A percentile compares a stretch with the other conserved stretches of the same genome.
These are phyloP conservation scores for Anastrepha ludens DNA, from an alignment of 1,140 invertebrate species.

Conservation along the genomic window DNA sequence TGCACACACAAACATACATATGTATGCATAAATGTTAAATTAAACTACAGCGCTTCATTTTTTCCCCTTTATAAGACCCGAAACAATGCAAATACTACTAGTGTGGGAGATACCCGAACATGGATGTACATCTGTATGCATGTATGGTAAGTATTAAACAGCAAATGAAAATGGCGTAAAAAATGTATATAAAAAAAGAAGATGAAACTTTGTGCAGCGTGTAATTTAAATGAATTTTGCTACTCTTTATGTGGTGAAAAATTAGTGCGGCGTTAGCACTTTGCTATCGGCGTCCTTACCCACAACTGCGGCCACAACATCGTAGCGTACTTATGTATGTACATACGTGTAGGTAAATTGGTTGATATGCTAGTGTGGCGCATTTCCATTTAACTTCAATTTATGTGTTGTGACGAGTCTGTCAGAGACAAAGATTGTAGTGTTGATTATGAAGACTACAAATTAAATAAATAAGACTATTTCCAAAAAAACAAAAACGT, in stretches of 20 bases:
- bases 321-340: background rate
- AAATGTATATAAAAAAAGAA: background rate
- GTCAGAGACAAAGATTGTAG: background rate
- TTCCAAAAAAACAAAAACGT: no score
- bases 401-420: slow-evolving; percentile 29
- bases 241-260: background rate
- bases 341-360: background rate
- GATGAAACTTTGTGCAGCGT: background rate
- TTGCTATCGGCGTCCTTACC: background rate
- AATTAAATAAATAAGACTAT: no score
- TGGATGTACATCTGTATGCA: background rate
- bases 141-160: background rate
- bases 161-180: background rate
- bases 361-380: slow-evolving; percentile 29
- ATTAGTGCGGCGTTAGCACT: background rate
- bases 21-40: background rate
- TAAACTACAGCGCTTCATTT: background rate
- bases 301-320: background rate
- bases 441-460: no score
- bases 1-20: background rate
- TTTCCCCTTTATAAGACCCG: background rate
- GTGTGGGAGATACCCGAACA: background rate
- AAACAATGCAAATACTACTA: slow-evolving; percentile 18
- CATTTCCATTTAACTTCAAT: slow-evolving; percentile 41
- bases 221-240: background rate